These are phyloP conservation scores for Orycteropus afer DNA, from an alignment of 2,113 vertebrate genomes.

Conservation along the genomic window DNA sequence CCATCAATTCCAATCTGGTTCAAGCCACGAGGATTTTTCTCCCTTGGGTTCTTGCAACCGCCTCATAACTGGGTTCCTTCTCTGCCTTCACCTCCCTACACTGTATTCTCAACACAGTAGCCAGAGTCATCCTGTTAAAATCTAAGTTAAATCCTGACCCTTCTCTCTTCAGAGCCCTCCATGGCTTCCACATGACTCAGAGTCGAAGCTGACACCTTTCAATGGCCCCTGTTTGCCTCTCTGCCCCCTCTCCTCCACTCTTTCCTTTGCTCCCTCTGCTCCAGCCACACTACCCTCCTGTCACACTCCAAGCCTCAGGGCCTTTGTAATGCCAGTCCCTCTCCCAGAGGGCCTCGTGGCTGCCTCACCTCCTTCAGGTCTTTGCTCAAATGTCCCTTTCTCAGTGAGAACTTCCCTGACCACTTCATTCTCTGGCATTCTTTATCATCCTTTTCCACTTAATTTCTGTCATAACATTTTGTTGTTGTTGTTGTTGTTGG, in stretches of 20 bases:
- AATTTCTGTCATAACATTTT: not conserved
- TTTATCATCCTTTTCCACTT: not conserved
- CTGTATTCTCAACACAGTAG: not conserved
- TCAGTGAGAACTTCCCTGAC: no score
- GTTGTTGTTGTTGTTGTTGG: no score
- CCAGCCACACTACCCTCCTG: not conserved
- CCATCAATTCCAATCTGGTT: not conserved
- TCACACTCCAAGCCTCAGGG: not conserved
- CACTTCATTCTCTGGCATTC: not conserved
- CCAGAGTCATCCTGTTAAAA: not conserved
- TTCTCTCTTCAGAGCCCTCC: not conserved
- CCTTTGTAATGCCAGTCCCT: not conserved
- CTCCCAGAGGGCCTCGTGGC: not conserved
- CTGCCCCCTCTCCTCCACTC: not conserved
- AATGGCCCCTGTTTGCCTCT: not conserved
- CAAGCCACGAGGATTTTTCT: not conserved
- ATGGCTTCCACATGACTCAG: not conserved
- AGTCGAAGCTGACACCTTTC: not conserved
- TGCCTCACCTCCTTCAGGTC: no score
- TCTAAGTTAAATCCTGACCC: not conserved
- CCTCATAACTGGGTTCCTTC: not conserved
- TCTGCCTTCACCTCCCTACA: not conserved
- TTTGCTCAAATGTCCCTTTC: not conserved
- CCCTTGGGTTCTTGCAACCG: conserved; percentile 26
- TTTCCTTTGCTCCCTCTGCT: not conserved